A percentile compares a stretch with the other conserved stretches of the same genome.
Conservation (phyloP, 2,888 invertebrate species). For the Paralinhomoeus sp. region DNA sequence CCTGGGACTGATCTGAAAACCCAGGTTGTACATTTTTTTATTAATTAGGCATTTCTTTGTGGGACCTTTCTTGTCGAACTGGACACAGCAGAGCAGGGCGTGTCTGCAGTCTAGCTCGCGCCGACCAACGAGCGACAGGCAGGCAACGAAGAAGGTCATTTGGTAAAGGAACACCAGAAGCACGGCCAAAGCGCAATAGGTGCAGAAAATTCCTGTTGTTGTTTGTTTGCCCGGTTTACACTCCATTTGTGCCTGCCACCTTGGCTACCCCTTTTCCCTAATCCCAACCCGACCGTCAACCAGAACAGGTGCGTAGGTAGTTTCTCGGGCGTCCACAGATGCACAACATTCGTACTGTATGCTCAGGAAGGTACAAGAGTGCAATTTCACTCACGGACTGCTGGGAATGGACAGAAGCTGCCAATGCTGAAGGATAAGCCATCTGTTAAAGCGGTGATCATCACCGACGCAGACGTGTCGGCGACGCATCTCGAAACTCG, state of each 20-base stretch:
- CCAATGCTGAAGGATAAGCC: slow-evolving; percentile 78
- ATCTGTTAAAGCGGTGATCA: slow-evolving; percentile 63
- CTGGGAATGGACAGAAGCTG: slow-evolving; percentile 70
- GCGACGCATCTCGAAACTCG: slow-evolving; percentile 65
- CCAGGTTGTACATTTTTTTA: neutral
- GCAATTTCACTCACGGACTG: slow-evolving; percentile 49
- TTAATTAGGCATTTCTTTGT: neutral
- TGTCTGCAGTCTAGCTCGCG: slow-evolving; percentile 65
- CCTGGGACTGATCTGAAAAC: too few species aligned
- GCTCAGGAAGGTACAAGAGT: too few species aligned
- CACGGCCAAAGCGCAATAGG: slow-evolving; percentile 76
- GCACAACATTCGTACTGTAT: too few species aligned
- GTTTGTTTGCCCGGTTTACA: neutral
- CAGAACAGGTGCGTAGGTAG: neutral
- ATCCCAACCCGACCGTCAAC: neutral
- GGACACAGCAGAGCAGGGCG: too few species aligned
- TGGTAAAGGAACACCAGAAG: slow-evolving; percentile 74
- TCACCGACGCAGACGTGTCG: slow-evolving; percentile 78
- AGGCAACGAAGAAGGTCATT: slow-evolving; percentile 69
- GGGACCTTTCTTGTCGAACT: slow-evolving; percentile 23
- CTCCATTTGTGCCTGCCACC: too few species aligned
- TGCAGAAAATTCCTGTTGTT: slow-evolving; percentile 50
- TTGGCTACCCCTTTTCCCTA: neutral
- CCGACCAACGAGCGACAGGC: slow-evolving; percentile 67
- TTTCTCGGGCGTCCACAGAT: neutral